Evolutionary conservation across 2,797 vertebrate genomes (phyloP), one percentile per base, ranked within the genome.

Genomic region (Falco concolor): DNA sequence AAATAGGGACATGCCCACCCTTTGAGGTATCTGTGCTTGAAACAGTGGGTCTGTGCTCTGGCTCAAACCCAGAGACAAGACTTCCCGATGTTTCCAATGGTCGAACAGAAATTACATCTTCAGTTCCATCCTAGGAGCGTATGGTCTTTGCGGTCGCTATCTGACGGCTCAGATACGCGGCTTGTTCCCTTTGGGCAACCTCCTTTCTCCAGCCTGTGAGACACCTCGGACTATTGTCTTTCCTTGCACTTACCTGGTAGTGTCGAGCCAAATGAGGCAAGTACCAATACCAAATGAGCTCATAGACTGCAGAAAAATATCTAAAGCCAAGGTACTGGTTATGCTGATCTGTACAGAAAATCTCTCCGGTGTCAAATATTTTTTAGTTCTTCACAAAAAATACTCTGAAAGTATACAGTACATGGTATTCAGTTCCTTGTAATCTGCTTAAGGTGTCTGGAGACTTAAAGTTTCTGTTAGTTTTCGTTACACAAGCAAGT

Each of bases 161-260:
- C 14, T 68, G 40, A 15, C 13, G 53, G 47, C 27, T 36, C n/a
- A 56, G n/a, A 5, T 10, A 6, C 1, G 16, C 0, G 1, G 8
- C 11, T 11, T 5, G 17, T 36, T 47, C 38, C 32, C 36, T 17
- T 22, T 19, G 13, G 13, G 63, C 52, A 20, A 25, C 22, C 21
- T 44, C 49, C 30, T 67, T 38, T 44, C 44, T n/a, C 13, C 53
- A 50, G 36, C 36, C 59, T 14, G 2, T 47, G 17, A 38, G 42
- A 27, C 60, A 40, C 22, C 56, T 60, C 22, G 28, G 32, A 17
- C 42, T 28, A 0, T 23, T 81, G 28, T 19, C 32, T 90, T 68
- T 60, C 50, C 19, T 86, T 77, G 54, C 7, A 2, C 34, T 78
- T 42, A 17, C 50, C 74, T 80, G 50, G 5, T 24, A 24, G 13